These are phyloP conservation scores for Neopelma chrysocephalum DNA, from an alignment of 2,797 vertebrate genomes.

Conservation along the genomic window DNA sequence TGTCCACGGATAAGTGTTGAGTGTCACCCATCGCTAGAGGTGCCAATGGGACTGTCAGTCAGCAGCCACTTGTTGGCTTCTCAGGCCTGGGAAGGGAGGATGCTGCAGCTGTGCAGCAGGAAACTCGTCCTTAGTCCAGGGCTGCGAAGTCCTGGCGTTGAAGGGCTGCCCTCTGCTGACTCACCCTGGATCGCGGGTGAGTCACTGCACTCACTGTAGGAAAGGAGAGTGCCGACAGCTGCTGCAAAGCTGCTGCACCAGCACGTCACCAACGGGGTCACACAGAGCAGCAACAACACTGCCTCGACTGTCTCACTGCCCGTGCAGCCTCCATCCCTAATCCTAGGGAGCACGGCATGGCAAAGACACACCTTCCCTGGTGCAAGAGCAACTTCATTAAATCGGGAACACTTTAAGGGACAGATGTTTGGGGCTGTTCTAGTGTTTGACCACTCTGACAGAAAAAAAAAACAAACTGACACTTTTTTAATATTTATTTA, in stretches of 20 bases:
- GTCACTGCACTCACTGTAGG: not conserved
- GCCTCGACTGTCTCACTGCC: not conserved
- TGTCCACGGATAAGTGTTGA: too few relatives aligned
- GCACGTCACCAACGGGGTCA: fast-evolving
- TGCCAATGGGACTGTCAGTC: not conserved
- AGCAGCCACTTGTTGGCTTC: not conserved
- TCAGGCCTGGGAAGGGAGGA: not conserved
- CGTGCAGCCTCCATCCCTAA: not conserved
- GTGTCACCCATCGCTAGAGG: fast-evolving
- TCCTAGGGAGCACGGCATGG: not conserved
- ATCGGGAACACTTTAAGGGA: not conserved
- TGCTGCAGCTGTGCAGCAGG: not conserved
- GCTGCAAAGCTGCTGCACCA: not conserved
- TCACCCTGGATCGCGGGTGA: not conserved
- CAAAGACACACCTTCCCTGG: not conserved
- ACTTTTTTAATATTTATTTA: not conserved
- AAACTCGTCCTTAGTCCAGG: not conserved
- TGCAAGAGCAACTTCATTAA: not conserved
- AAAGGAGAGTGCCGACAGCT: not conserved
- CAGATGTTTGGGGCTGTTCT: not conserved
- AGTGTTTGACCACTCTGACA: not conserved
- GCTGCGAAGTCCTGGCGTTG: not conserved
- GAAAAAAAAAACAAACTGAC: not conserved
- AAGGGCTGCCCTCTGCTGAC: slow-evolving; percentile 14
- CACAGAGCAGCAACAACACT: not conserved